Conservation (phyloP, 2,888 invertebrate genomes). For the Linyphia triangularis region DNA sequence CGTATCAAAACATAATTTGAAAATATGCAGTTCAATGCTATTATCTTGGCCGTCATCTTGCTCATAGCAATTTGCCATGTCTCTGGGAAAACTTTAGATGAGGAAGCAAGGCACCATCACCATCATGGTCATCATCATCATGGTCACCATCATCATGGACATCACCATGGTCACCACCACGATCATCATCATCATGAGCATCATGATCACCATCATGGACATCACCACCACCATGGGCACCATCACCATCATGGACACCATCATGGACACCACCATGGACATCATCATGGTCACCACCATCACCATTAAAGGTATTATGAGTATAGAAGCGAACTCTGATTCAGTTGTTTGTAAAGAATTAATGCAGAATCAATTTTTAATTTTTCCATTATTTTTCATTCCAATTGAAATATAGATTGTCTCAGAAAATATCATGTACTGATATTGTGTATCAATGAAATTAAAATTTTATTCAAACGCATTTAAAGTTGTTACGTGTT, state of each 20-base stretch:
- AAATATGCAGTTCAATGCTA: background rate
- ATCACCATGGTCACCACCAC: conserved; percentile 21
- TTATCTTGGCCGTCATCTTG: background rate
- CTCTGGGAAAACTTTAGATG: background rate
- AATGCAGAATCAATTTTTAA: too few species aligned
- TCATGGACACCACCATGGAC: conserved; percentile 14
- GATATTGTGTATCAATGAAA: too few species aligned
- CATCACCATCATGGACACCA: conserved; percentile 30
- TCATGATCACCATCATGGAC: conserved; percentile 26
- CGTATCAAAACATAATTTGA: background rate
- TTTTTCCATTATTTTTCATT: too few species aligned
- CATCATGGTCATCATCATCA: conserved; percentile 25
- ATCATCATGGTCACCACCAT: background rate
- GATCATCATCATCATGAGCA: conserved; percentile 24
- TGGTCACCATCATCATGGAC: conserved; percentile 31
- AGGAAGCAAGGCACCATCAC: conserved; percentile 16
- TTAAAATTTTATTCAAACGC: too few species aligned
- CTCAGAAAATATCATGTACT: too few species aligned
- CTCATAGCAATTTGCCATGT: background rate
- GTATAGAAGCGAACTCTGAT: background rate
- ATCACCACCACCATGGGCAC: conserved; percentile 36
- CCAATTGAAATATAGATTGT: too few species aligned
- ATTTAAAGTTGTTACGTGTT: too few species aligned
- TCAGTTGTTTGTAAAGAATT: background rate
- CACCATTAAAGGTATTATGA: conserved; percentile 13